Evolutionary conservation across 2,113 vertebrate species (phyloP).

Genomic region (Thalassarche chlororhynchos): DNA sequence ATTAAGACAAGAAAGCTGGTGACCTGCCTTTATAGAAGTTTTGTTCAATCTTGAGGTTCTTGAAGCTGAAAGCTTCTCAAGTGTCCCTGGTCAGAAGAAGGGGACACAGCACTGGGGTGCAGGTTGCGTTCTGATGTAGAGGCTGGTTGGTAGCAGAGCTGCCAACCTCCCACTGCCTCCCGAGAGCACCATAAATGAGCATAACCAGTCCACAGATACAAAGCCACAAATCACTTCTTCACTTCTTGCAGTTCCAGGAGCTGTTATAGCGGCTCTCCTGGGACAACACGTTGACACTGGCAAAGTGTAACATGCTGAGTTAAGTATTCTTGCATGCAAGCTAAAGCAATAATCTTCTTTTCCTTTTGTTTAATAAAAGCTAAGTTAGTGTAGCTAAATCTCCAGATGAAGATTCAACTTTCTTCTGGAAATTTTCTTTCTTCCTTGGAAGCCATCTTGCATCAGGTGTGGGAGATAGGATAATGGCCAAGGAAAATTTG

Average conservation of each 20-base stretch:
- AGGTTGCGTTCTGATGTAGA: background rate
- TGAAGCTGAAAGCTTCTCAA: background rate
- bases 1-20: background rate
- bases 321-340: background rate
- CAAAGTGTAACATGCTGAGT: background rate
- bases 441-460: background rate
- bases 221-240: background rate
- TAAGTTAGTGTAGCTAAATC: background rate
- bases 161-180: background rate
- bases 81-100: background rate
- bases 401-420: background rate
- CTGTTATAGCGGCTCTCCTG: background rate
- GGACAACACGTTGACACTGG: background rate
- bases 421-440: background rate
- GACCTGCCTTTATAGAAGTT: background rate
- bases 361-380: background rate
- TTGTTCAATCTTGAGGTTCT: background rate
- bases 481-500: background rate
- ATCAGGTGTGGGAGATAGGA: background rate
- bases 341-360: background rate
- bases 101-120: background rate
- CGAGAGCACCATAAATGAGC: background rate
- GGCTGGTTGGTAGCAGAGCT: background rate
- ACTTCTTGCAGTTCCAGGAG: background rate
- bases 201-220: background rate